Conservation (phyloP, 2,113 vertebrate species). For the Anarrhichthys ocellatus region DNA sequence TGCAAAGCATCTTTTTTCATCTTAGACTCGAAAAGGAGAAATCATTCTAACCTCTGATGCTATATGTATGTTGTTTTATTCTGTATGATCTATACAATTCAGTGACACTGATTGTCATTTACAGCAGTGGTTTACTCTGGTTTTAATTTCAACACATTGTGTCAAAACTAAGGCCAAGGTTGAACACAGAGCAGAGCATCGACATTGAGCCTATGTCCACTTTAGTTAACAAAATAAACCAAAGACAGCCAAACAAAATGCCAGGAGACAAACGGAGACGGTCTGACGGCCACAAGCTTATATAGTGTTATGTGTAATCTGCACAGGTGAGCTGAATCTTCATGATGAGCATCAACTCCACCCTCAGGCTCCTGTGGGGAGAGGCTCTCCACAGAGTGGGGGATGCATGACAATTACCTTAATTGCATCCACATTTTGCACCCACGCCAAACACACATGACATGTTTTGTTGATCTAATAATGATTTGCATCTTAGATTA, state of each 20-base stretch:
- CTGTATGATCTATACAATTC: background rate
- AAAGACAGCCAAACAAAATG: background rate
- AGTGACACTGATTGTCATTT: background rate
- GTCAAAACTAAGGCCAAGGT: background rate
- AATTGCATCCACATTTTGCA: background rate
- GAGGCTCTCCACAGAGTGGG: background rate
- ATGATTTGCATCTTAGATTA: background rate
- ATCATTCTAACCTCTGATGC: background rate
- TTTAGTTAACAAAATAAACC: background rate
- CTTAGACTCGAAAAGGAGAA: background rate
- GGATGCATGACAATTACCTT: background rate
- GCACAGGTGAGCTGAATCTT: slow-evolving; percentile 10
- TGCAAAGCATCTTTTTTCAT: background rate
- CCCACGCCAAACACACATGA: background rate
- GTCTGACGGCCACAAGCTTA: background rate
- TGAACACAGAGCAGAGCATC: background rate
- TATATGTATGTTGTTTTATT: background rate
- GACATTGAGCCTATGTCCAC: background rate
- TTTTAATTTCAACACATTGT: background rate
- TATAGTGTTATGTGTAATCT: background rate
- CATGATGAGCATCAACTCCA: background rate
- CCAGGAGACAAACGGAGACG: background rate
- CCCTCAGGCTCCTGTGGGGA: background rate
- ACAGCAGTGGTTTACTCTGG: background rate
- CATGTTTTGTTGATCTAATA: too few species aligned